Evolutionary conservation across 2,888 invertebrate species (phyloP), one percentile per base, ranked within the genome.

Genomic region (Achlya flavicornis): DNA sequence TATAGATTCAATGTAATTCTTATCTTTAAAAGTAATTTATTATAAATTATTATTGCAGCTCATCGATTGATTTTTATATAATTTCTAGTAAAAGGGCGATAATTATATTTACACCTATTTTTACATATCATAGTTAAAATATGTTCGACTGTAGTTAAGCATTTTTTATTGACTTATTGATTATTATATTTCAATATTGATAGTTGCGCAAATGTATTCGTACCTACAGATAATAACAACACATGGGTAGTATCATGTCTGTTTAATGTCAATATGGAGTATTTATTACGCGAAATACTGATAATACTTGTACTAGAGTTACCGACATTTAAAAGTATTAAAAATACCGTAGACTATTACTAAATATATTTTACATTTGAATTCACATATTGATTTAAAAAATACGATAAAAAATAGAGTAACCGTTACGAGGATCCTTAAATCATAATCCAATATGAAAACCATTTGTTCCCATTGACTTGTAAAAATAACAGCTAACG

Each of bases 221-320:
- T 59, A 35, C 33, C 38, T 38, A 58, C 5, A n/a, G 14, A 38
- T 59, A 59, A 35, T 59, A 11, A 32, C 26, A 43, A 61, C 43
- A 61, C 16, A 61, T 46, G 43, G 46, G 10, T 14, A 26, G 62
- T 63, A 58, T 64, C 59, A n/a, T 53, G 67, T 63, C 62, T 74
- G 71, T 71, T 70, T 73, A 64, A 68, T 71, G 70, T 68, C 62
- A 71, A 71, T 71, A 75, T 77, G 73, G 70, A 70, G 75, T 74
- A 72, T 53, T 53, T 53, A 53, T 53, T 53, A 53, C 19, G 19
- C 3, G 4, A 10, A 53, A 0, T 4, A 19, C 19, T 19, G 53
- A 53, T 53, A n/a, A 53, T 7, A 19, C 53, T 53, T 16, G 48
- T 48, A 48, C n/a, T n/a, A n/a, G n/a, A n/a, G n/a, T n/a, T n/a